Conservation (phyloP, 2,888 invertebrate genomes). For the Globia sparganii region DNA sequence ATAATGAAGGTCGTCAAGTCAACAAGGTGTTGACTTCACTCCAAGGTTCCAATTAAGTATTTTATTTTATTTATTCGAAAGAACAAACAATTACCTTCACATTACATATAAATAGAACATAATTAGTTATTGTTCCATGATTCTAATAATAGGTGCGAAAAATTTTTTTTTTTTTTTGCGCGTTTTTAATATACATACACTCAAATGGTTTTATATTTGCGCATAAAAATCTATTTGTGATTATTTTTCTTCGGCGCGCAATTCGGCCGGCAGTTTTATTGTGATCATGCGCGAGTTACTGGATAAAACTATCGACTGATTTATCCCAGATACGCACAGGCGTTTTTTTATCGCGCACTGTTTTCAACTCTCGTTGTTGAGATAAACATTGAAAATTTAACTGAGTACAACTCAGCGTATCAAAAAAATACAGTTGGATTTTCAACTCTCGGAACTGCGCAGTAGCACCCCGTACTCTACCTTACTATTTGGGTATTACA, state of each 20-base stretch:
- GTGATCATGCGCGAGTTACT: neutral
- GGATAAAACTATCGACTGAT: neutral
- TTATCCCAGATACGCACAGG: neutral
- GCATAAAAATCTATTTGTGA: neutral
- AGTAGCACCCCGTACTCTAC: no score
- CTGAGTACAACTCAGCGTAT: no score
- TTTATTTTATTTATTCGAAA: no score
- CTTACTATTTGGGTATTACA: no score
- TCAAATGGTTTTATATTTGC: conserved; percentile 3
- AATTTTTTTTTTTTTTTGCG: neutral
- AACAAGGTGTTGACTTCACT: neutral
- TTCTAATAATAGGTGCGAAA: neutral
- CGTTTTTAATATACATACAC: neutral
- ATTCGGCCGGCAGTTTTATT: neutral
- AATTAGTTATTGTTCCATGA: neutral
- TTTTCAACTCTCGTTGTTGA: no score
- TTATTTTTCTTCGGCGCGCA: neutral
- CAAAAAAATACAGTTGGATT: no score
- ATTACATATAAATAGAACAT: no score
- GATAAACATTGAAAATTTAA: no score
- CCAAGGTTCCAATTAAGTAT: conserved; percentile 1
- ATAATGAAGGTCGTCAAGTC: conserved; percentile 11
- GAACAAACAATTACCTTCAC: no score
- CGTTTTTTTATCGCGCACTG: no score
- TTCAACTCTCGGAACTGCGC: no score